Base-by-base conservation (phyloP, 2,113 vertebrate species). In the Peromyscus maniculatus region DNA sequence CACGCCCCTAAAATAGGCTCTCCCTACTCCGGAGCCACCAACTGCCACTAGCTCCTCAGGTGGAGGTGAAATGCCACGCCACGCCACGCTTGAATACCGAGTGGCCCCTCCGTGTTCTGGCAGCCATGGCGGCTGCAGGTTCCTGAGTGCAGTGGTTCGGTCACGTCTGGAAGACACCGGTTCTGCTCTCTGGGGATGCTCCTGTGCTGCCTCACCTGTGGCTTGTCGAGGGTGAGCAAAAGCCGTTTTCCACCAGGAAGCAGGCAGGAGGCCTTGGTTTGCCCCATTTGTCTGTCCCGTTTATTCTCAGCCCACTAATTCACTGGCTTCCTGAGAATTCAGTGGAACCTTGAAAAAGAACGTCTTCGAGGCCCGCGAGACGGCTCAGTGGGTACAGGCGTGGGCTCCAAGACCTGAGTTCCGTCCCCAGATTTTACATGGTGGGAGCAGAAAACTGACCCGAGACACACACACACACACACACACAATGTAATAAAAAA, bases 161-260 rank as follows among this genome's bases (percentile, higher is more conserved):
- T 49, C 62, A 49, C 21, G 59, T 33, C 39, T 28, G 19, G 39
- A 66, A 46, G 83, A 46, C 11, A n/a, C 21, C 64, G 15, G 33
- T 26, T 78, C 46, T 94, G 3, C 49, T 88, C n/a, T 93, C 71
- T 36, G 49, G 4, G 39, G 74, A 8, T 39, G 31, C n/a, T 91
- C 69, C 84, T 33, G 21, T 19, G 46, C 49, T 74, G 46, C 71
- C 55, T 91, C 69, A 71, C 26, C 33, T 26, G 16, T 46, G 8
- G 69, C 62, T 91, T 94, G 43, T 87, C 78, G 72, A 78, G 62
- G 21, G 74, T 77, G 69, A 75, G 16, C 66, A 10, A 79, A 80
- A 75, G 12, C 57, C 69, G 11, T 55, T 93, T 93, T 96, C 62
- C 94, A 89, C 77, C 43, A 59, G 89, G 49, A 96, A 93, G 52